These are phyloP conservation scores for Apogon talboti DNA, from an alignment of 2,797 vertebrate species.

Conservation along the genomic window DNA sequence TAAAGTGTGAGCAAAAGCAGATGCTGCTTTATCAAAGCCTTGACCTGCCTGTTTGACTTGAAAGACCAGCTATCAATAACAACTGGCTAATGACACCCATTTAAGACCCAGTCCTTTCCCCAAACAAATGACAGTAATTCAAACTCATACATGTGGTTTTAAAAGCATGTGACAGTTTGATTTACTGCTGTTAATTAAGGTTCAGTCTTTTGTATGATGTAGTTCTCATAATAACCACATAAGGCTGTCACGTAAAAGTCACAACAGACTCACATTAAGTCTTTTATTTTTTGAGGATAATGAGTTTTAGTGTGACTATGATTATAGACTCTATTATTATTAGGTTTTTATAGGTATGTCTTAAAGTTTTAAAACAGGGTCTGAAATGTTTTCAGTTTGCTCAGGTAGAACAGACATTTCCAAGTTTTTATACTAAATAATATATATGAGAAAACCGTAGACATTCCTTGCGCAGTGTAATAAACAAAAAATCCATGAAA, in stretches of 20 bases:
- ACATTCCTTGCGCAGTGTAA: too few relatives aligned
- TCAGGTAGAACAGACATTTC: background rate
- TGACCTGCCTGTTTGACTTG: slow-evolving; percentile 67
- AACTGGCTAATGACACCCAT: slow-evolving; percentile 52
- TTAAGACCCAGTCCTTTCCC: slow-evolving; percentile 57
- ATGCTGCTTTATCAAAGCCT: slow-evolving; percentile 66
- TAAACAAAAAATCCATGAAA: too few relatives aligned
- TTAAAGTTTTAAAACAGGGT: slow-evolving; percentile 4
- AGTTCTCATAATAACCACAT: slow-evolving; percentile 65
- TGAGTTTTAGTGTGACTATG: slow-evolving; percentile 12
- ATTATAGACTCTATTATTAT: slow-evolving; percentile 10
- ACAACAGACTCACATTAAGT: slow-evolving; percentile 5
- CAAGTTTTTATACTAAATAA: background rate
- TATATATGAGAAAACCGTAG: too few relatives aligned
- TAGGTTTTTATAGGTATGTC: slow-evolving; percentile 18
- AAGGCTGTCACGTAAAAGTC: slow-evolving; percentile 55
- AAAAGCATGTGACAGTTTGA: slow-evolving; percentile 47
- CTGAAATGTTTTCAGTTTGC: background rate
- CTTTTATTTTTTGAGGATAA: background rate
- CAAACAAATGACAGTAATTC: slow-evolving; percentile 52
- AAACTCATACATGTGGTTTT: slow-evolving; percentile 44
- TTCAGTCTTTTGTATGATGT: slow-evolving; percentile 43
- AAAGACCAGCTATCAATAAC: slow-evolving; percentile 61
- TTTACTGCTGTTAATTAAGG: slow-evolving; percentile 47
- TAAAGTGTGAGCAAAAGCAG: slow-evolving; percentile 85